Conservation (phyloP, 2,797 vertebrate species). For the Cottoperca gobio region DNA sequence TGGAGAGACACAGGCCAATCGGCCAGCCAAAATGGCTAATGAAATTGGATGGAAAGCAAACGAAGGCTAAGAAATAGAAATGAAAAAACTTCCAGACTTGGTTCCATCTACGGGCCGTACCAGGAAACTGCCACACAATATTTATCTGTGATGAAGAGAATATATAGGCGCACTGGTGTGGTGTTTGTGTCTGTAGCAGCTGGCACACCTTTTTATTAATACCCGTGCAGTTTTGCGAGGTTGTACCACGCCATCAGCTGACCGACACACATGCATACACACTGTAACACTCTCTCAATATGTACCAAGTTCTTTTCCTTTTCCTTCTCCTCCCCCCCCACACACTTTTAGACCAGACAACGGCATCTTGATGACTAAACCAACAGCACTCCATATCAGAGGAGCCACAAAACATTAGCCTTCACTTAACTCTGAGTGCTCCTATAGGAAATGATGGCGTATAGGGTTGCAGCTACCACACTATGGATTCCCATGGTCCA, state of each 20-base stretch:
- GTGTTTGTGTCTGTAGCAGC: neutral
- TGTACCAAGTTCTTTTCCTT: neutral
- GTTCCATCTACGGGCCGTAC: conserved; percentile 24
- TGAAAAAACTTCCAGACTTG: conserved; percentile 44
- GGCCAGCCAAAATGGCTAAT: conserved; percentile 70
- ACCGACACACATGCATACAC: conserved; percentile 3
- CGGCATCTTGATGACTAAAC: conserved; percentile 66
- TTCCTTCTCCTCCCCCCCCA: neutral
- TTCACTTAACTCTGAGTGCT: conserved; percentile 79
- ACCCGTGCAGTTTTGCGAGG: conserved; percentile 7
- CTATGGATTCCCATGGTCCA: conserved; percentile 69
- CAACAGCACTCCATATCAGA: conserved; percentile 66
- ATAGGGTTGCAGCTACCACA: conserved; percentile 75
- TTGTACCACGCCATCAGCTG: conserved; percentile 13
- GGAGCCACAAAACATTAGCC: conserved; percentile 78
- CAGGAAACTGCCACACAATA: conserved; percentile 15
- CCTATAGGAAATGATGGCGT: conserved; percentile 76
- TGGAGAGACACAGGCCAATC: conserved; percentile 56
- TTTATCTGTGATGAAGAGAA: conserved; percentile 19
- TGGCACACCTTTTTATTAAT: conserved; percentile 32
- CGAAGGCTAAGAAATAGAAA: conserved; percentile 56
- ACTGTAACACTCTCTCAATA: neutral
- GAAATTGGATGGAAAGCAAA: conserved; percentile 74
- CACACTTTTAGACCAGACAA: conserved; percentile 30
- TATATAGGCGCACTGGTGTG: neutral